Base-by-base conservation (phyloP, 2,797 vertebrate species). In the Lagodon rhomboides region DNA sequence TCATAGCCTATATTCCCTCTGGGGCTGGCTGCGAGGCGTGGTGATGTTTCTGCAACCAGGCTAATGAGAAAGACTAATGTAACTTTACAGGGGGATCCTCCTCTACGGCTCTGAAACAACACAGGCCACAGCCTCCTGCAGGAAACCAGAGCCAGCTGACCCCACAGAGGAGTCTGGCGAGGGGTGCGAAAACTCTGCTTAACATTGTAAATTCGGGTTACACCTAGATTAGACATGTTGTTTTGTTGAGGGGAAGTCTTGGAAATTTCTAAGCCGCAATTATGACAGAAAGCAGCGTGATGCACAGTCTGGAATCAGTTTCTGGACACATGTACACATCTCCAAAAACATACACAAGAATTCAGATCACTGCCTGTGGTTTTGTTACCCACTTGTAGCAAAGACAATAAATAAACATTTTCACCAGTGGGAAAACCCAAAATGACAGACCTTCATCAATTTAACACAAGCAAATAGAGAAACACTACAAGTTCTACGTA, bases 101-200 rank as follows among this genome's bases (percentile, higher is more conserved):
- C 82, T 74, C 69, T 75, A 30, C 12, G 12, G 23, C 58, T 79
- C 72, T 88, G 77, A 85, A 91, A 87, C 55, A 88, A 81, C 78
- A 88, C 68, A 71, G 76, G 50, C 30, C 20, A 7, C 69, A 61
- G 71, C 41, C 60, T 46, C 69, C 56, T 62, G 68, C 64, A 72
- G 85, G 70, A 89, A 89, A 88, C 73, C 66, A 73, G 79, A 82
- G 64, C 76, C 79, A 74, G 80, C 75, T 79, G 74, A 82, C 51
- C 68, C 54, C 30, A 75, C 43, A 75, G 18, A 54, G 10, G 46
- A 30, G 43, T 44, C 64, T 43, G 65, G 64, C 25, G 65, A 78
- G 71, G 77, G 53, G 56, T 15, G 72, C 8, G 12, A 65, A 64
- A 68, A 68, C 64, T 59, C 68, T 75, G 80, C 20, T 51, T 23